Percentiles rank a stretch among this genome's conserved stretches.
phyloP scores from a whole-genome alignment of 2,888 invertebrate genomes.

The Prosopocoilus inquinatus region DNA sequence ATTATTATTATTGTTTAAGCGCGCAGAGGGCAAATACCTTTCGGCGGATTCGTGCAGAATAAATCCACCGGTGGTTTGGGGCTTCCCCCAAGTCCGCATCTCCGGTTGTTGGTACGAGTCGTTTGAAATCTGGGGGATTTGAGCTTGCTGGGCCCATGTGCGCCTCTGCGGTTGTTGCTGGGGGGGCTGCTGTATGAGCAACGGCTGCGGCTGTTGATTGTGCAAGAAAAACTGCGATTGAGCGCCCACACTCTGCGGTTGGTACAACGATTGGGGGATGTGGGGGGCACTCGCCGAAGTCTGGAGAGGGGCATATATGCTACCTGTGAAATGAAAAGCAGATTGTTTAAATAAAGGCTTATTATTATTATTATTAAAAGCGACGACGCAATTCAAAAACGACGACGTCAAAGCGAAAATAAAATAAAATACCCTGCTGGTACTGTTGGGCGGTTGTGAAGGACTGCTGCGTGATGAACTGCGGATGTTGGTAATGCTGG shows the following conservation, averaged over 20 bases:
- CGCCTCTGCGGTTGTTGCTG: constrained; percentile 57
- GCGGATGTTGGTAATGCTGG: constrained; percentile 37
- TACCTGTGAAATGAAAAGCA: constrained; percentile 17
- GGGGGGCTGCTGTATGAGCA: constrained; percentile 49
- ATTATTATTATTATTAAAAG: not conserved
- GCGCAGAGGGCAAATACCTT: constrained; percentile 27
- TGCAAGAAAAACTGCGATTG: constrained; percentile 68
- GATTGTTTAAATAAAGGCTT: not conserved
- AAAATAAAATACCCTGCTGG: constrained; percentile 46
- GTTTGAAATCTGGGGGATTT: constrained; percentile 31
- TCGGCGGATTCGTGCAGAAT: constrained; percentile 61
- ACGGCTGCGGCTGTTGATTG: constrained; percentile 57
- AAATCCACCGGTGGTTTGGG: constrained; percentile 56
- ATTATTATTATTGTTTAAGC: no score
- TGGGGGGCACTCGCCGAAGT: constrained; percentile 50
- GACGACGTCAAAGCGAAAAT: not conserved
- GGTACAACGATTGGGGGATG: constrained; percentile 57
- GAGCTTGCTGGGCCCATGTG: constrained; percentile 60
- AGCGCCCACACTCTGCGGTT: constrained; percentile 31
- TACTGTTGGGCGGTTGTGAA: constrained; percentile 48
- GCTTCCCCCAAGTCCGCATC: constrained; percentile 47
- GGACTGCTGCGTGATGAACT: constrained; percentile 43
- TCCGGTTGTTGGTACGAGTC: constrained; percentile 38
- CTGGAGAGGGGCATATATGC: constrained; percentile 41
- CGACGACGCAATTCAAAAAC: not conserved